A percentile compares a stretch with the other conserved stretches of the same genome.
These are phyloP conservation scores for Leptinotarsa undecemlineata DNA, from an alignment of 1,140 invertebrate genomes.

Conservation along the genomic window DNA sequence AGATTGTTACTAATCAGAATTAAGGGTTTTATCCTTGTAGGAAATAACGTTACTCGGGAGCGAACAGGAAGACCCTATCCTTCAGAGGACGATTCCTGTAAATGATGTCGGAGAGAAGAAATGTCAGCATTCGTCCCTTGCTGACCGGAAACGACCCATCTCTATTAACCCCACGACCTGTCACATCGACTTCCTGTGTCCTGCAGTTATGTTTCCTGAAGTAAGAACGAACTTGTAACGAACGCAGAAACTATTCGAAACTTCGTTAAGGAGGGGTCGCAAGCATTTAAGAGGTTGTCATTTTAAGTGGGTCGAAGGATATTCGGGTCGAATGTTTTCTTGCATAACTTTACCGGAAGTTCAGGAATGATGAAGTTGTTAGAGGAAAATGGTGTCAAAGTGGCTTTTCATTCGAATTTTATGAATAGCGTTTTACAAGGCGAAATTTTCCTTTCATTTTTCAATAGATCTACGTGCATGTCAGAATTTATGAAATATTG, in stretches of 20 bases:
- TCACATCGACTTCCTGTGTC: neutral
- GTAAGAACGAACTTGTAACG: neutral
- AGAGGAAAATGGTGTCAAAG: too few relatives aligned
- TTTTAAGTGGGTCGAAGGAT: neutral
- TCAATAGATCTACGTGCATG: too few relatives aligned
- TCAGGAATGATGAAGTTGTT: too few relatives aligned
- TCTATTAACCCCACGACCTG: constrained; percentile 7
- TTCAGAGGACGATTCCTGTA: constrained; percentile 18
- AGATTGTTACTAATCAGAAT: constrained; percentile 20
- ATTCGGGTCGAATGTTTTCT: neutral
- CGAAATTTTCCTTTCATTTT: too few relatives aligned
- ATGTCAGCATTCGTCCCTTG: constrained; percentile 5
- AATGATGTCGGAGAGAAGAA: neutral
- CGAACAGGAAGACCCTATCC: constrained; percentile 11
- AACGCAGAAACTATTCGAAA: constrained; percentile 3
- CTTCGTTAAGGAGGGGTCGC: constrained; percentile 3
- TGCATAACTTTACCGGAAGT: neutral
- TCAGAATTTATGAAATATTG: too few relatives aligned
- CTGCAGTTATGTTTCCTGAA: neutral
- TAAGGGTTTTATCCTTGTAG: constrained; percentile 16
- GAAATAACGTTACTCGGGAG: constrained; percentile 9
- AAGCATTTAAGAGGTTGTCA: neutral
- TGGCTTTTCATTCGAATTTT: too few relatives aligned
- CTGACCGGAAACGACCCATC: constrained; percentile 1
- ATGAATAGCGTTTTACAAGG: too few relatives aligned